Evolutionary conservation across 2,113 vertebrate species (phyloP).

Genomic region (Atractosteus spatula): DNA sequence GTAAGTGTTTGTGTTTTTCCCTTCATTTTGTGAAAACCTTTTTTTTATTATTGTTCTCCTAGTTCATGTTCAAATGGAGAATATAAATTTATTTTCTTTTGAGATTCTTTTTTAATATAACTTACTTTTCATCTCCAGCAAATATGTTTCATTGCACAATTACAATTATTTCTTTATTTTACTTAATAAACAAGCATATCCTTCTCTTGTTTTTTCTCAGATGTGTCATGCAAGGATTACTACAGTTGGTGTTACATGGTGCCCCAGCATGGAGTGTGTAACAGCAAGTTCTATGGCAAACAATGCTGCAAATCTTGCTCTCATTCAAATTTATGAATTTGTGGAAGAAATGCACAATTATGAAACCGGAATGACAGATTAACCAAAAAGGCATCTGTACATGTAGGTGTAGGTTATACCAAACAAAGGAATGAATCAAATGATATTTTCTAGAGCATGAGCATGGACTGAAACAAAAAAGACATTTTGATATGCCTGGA

Average conservation of each 20-base stretch:
- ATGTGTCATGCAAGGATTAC: conserved; percentile 46
- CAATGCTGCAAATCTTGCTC: conserved; percentile 83
- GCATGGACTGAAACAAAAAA: conserved; percentile 38
- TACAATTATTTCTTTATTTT: not conserved
- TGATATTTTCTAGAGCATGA: conserved; percentile 37
- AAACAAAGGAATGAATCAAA: conserved; percentile 35
- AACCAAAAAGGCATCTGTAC: conserved; percentile 15
- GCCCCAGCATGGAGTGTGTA: conserved; percentile 76
- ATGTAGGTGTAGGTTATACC: conserved; percentile 16
- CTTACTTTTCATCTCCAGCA: too few species aligned
- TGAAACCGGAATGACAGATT: conserved; percentile 27
- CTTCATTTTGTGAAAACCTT: not conserved
- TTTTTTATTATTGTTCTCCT: not conserved
- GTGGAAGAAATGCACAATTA: conserved; percentile 15
- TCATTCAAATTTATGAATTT: conserved; percentile 68
- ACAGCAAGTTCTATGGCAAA: conserved; percentile 76
- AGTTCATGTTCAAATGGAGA: not conserved
- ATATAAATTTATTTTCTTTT: not conserved
- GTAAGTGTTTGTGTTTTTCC: conserved; percentile 44
- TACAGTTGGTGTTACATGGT: conserved; percentile 82
- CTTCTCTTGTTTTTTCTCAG: conserved; percentile 22
- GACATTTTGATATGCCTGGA: conserved; percentile 36
- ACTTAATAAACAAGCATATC: not conserved
- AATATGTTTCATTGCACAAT: not conserved
- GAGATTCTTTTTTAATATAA: not conserved